Percentiles rank a stretch among this genome's conserved stretches.
These are phyloP conservation scores for Ochropleura plecta DNA, from an alignment of 2,888 invertebrate genomes.

Conservation along the genomic window DNA sequence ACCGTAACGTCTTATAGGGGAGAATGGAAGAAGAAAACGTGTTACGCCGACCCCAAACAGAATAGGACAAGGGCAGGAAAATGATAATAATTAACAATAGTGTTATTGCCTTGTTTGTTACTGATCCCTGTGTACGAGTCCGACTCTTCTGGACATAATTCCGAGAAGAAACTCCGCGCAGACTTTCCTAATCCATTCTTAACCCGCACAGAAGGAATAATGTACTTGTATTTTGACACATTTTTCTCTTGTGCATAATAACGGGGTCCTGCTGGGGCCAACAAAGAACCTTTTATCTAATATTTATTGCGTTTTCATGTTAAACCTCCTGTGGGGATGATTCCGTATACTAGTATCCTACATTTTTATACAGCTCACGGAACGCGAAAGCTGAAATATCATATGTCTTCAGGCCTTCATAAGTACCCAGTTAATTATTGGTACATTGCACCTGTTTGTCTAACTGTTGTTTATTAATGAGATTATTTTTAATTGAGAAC, in stretches of 20 bases:
- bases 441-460: too few relatives aligned
- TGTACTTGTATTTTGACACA: conserved; percentile 30
- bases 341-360: background rate
- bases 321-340: conserved; percentile 15
- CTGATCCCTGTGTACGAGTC: too few relatives aligned
- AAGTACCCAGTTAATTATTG: too few relatives aligned
- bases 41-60: too few relatives aligned
- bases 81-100: too few relatives aligned
- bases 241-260: conserved; percentile 26
- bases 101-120: too few relatives aligned
- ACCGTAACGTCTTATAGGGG: too few relatives aligned
- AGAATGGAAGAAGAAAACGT: too few relatives aligned
- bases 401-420: background rate
- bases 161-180: background rate
- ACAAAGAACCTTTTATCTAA: conserved; percentile 18
- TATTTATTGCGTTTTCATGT: conserved; percentile 49
- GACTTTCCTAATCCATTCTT: background rate
- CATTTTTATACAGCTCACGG: conserved; percentile 3
- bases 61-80: too few relatives aligned
- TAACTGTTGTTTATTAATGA: too few relatives aligned
- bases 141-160: background rate
- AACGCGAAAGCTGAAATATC: background rate
- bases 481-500: too few relatives aligned
- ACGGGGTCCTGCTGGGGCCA: conserved; percentile 12
- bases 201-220: conserved; percentile 1